phyloP scores from a whole-genome alignment of 2,888 invertebrate species.

The Entomobrya multifasciata region DNA sequence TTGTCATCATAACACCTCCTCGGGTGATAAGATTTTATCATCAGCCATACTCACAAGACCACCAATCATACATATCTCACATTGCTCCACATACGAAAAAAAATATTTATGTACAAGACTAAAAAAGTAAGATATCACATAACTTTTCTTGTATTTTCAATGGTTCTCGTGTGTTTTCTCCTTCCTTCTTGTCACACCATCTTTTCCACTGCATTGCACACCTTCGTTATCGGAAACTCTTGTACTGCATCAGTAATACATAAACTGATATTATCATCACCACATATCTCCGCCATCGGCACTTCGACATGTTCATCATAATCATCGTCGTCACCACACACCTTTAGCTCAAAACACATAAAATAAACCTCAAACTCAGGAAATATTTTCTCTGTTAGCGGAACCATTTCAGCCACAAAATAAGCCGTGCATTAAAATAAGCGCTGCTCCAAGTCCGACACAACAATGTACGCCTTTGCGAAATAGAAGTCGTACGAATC shows the following conservation, averaged over 20 bases:
- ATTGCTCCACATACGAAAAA: background rate
- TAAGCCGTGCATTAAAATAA: too few species aligned
- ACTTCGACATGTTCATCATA: background rate
- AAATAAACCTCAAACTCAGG: background rate
- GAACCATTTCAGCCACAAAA: too few species aligned
- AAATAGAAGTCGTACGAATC: too few species aligned
- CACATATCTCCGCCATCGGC: background rate
- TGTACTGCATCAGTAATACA: background rate
- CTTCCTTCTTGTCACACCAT: background rate
- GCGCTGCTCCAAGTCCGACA: too few species aligned
- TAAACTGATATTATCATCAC: background rate
- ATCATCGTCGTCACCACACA: background rate
- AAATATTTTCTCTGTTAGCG: background rate
- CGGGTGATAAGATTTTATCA: constrained; percentile 19
- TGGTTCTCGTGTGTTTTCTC: background rate
- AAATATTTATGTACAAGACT: background rate
- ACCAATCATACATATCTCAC: background rate
- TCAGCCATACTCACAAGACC: background rate
- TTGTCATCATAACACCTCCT: background rate
- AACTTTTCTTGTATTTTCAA: background rate
- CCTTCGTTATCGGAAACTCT: background rate
- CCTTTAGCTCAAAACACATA: background rate
- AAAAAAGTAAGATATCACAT: background rate
- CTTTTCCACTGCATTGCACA: constrained; percentile 20
- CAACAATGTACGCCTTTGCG: too few species aligned